Evolutionary conservation across 2,113 vertebrate genomes (phyloP).

Genomic region (Cyphomyrus plagiostoma): DNA sequence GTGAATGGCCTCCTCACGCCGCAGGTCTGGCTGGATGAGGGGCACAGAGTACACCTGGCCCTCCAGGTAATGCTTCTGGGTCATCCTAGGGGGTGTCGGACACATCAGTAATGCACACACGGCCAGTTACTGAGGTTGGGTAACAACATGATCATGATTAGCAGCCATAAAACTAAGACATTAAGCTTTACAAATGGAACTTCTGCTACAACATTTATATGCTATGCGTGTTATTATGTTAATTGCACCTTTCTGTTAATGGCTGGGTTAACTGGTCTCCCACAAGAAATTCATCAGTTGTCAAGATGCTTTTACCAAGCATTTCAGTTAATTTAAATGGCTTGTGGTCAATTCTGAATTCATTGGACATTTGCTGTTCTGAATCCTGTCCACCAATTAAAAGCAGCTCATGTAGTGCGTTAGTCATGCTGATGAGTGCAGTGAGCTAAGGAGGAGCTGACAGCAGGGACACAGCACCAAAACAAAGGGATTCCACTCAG

Average conservation of each 20-base stretch:
- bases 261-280: background rate
- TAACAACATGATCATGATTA: background rate
- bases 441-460: background rate
- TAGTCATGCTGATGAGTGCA: background rate
- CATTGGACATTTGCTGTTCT: background rate
- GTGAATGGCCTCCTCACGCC: constrained; percentile 85
- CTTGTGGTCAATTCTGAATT: background rate
- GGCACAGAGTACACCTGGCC: constrained; percentile 83
- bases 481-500: background rate
- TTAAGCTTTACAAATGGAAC: background rate
- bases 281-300: background rate
- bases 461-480: background rate
- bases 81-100: constrained; percentile 56
- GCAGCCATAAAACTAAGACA: background rate
- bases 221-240: background rate
- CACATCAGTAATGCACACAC: background rate
- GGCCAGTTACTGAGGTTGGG: background rate
- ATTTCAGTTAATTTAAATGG: background rate
- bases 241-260: background rate
- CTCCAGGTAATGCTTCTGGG: constrained; percentile 71
- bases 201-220: background rate
- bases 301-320: background rate
- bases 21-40: constrained; percentile 84
- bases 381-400: background rate
- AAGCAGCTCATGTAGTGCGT: background rate